Evolutionary conservation across 2,888 invertebrate species (phyloP).

Genomic region (Drosophila stalkeri): DNA sequence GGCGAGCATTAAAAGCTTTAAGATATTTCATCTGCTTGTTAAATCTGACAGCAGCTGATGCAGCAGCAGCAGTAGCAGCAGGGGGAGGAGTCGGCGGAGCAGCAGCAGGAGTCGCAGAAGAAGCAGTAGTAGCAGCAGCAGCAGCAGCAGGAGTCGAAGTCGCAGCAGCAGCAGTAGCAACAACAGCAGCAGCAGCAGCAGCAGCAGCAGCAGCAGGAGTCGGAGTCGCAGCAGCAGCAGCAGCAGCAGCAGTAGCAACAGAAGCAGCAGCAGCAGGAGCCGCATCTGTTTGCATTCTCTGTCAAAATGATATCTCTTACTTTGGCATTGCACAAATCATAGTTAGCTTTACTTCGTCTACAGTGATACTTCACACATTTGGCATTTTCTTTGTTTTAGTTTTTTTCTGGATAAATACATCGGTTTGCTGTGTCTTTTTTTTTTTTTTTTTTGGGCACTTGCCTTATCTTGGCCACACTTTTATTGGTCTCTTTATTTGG

Average conservation of each 20-base stretch:
- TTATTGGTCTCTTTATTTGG: conserved; percentile 77
- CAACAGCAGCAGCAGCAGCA: conserved; percentile 17
- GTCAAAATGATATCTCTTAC: conserved; percentile 40
- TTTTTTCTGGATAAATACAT: conserved; percentile 15
- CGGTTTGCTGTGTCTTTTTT: conserved; percentile 23
- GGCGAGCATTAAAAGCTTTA: conserved; percentile 50
- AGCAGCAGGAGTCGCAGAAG: not conserved
- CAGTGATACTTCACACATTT: not conserved
- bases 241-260: conserved; percentile 1
- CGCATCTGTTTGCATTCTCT: conserved; percentile 37
- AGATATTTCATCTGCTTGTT: conserved; percentile 41
- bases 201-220: conserved; percentile 26
- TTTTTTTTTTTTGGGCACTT: conserved; percentile 46
- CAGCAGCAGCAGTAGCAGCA: not conserved
- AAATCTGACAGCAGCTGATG: conserved; percentile 33
- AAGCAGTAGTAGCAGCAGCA: not conserved
- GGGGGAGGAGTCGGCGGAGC: fast-evolving
- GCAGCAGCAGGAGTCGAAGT: not conserved
- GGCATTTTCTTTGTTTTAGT: conserved; percentile 21
- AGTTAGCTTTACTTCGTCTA: conserved; percentile 26
- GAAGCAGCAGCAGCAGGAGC: conserved; percentile 2
- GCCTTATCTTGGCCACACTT: conserved; percentile 75
- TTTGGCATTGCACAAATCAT: conserved; percentile 61
- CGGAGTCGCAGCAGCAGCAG: conserved; percentile 22
- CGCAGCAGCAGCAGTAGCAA: conserved; percentile 23